Evolutionary conservation across 1,140 invertebrate species (phyloP).

Genomic region (Bursaphelenchus mucronatus): DNA sequence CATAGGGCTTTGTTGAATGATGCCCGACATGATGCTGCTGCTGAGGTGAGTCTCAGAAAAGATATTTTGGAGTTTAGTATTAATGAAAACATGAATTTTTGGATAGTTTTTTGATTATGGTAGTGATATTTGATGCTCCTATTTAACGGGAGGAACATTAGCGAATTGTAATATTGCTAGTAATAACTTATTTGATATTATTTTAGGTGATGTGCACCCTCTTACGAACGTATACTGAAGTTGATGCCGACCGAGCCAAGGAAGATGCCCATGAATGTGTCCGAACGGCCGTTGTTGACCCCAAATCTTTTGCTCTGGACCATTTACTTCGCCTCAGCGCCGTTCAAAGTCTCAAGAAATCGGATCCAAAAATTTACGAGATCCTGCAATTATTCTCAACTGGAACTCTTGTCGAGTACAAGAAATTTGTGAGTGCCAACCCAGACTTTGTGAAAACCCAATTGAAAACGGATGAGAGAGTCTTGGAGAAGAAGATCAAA

Average conservation of each 20-base stretch:
- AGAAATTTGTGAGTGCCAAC: conserved; percentile 43
- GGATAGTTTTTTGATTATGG: no score
- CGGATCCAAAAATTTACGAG: conserved; percentile 48
- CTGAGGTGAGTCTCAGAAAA: conserved; percentile 29
- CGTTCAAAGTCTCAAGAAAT: conserved; percentile 48
- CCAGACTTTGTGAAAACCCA: conserved; percentile 51
- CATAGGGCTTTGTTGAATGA: conserved; percentile 35
- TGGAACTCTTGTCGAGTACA: conserved; percentile 50
- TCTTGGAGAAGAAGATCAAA: conserved; percentile 55
- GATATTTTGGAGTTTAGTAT: no score
- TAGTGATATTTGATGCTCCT: no score
- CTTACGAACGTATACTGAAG: conserved; percentile 51
- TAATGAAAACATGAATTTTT: no score
- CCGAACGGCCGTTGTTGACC: conserved; percentile 52
- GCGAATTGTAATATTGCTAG: no score
- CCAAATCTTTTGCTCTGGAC: conserved; percentile 54
- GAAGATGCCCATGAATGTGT: conserved; percentile 57
- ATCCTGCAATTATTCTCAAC: conserved; percentile 48
- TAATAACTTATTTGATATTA: conserved; percentile 14
- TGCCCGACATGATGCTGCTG: conserved; percentile 38
- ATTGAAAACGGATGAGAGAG: conserved; percentile 46
- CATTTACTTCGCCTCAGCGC: conserved; percentile 51
- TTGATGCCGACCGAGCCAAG: conserved; percentile 39
- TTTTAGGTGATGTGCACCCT: conserved; percentile 53
- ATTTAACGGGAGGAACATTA: no score